Conservation (phyloP, 1,140 invertebrate genomes). For the Eumeta japonica region DNA sequence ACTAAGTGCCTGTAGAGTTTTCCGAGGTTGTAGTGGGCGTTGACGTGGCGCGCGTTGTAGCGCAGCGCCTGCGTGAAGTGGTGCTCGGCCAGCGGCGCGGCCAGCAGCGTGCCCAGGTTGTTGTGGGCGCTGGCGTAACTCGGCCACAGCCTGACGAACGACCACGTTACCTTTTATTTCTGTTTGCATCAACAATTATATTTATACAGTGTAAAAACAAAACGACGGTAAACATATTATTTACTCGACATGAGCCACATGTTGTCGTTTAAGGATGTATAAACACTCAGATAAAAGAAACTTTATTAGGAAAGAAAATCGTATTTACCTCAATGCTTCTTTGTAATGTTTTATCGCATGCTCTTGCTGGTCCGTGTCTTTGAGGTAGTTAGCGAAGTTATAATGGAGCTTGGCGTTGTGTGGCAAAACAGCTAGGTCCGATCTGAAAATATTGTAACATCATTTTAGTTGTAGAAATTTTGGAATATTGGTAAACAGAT, state of each 20-base stretch:
- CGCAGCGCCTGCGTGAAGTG: conserved; percentile 77
- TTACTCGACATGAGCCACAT: too few relatives aligned
- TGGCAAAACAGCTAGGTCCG: conserved; percentile 75
- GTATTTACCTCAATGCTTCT: conserved; percentile 78
- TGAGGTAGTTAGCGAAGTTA: conserved; percentile 85
- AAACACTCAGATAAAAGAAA: too few relatives aligned
- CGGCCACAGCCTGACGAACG: conserved; percentile 76
- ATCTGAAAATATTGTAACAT: too few relatives aligned
- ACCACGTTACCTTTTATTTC: too few relatives aligned
- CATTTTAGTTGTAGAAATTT: too few relatives aligned
- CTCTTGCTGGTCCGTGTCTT: conserved; percentile 70
- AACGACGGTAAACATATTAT: too few relatives aligned
- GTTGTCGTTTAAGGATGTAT: too few relatives aligned
- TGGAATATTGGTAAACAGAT: too few relatives aligned
- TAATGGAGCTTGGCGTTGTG: conserved; percentile 90
- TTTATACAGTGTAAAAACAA: too few relatives aligned
- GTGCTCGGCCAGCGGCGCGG: conserved; percentile 68
- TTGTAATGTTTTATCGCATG: conserved; percentile 77
- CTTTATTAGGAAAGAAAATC: too few relatives aligned
- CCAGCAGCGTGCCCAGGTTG: conserved; percentile 80
- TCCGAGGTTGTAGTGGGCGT: conserved; percentile 84
- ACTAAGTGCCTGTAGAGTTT: conserved; percentile 71
- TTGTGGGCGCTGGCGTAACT: conserved; percentile 85
- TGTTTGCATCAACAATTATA: too few relatives aligned
- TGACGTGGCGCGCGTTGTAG: conserved; percentile 74